A percentile compares a stretch with the other conserved stretches of the same genome.
Evolutionary conservation across 2,113 vertebrate genomes (phyloP).

Genomic region (Sinocyclocheilus anophthalmus): DNA sequence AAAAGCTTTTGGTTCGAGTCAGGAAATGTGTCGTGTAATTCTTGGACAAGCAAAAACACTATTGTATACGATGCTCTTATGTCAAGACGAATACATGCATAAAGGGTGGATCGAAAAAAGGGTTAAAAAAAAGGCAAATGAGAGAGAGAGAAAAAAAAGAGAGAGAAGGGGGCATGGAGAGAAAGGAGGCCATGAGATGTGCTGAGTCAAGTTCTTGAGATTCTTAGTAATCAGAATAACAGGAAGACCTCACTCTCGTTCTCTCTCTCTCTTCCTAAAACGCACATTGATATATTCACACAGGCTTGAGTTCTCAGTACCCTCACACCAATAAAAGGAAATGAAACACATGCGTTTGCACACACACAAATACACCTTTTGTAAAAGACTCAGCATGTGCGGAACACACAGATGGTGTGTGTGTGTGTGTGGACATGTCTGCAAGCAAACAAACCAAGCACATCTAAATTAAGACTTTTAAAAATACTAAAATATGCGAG

Average conservation of each 20-base stretch:
- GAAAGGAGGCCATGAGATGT: constrained; percentile 71
- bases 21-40: constrained; percentile 75
- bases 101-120: background rate
- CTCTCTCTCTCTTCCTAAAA: constrained; percentile 19
- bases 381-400: background rate
- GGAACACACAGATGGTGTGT: constrained; percentile 1
- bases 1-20: constrained; percentile 63
- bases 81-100: background rate
- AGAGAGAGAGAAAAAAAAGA: background rate
- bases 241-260: constrained; percentile 68
- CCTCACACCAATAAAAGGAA: constrained; percentile 49
- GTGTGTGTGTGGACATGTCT: background rate
- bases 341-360: constrained; percentile 17
- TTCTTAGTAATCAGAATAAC: constrained; percentile 75
- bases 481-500: background rate
- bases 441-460: background rate
- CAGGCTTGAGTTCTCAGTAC: constrained; percentile 42
- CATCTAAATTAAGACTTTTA: background rate
- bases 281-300: constrained; percentile 33
- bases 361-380: constrained; percentile 24
- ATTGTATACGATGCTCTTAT: constrained; percentile 43
- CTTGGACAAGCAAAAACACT: constrained; percentile 69
- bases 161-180: constrained; percentile 56
- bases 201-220: constrained; percentile 73
- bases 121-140: background rate